Evolutionary conservation across 2,888 invertebrate genomes (phyloP), one percentile per base, ranked within the genome.

Genomic region (Epinotia demarniana): DNA sequence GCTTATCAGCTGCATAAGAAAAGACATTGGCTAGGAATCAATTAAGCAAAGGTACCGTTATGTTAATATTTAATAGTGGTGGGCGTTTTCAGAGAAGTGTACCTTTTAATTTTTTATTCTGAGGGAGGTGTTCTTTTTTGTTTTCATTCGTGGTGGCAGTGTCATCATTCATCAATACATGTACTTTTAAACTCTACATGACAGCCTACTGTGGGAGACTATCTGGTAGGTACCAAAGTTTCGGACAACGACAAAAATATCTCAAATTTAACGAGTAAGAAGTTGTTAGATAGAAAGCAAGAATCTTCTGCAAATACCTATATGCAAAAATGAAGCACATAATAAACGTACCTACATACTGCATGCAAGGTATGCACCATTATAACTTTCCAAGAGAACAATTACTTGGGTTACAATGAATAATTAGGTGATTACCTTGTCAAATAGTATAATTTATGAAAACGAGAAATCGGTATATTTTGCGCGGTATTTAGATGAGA

Each of bases 1-100:
- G 71, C 75, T 66, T 67, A 75, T 71, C 60, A 60, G 60, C 72
- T 72, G 75, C 75, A 67, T 75, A 75, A 58, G 61, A 67, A 64
- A 75, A 67, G 66, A 67, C 67, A 67, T 67, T 55, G 67, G 72
- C 61, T n/a, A 33, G 27, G 39, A 53, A 71, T 75, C 75, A 67
- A 75, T 72, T 72, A 57, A 53, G 71, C 46, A 62, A 64, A 67
- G 57, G 16, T 13, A 18, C 67, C 72, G 57, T 72, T 72, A 61
- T 53, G n/a, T 71, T 27, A 66, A 62, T 57, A 67, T 61, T 61
- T 23, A 55, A 72, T 67, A 67, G 6, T 5, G 53, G n/a, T 5
- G n/a, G 6, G n/a, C 53, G 53, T 8, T 53, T 53, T 53, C n/a
- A 53, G 53, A 16, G 8, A 53, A 53, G 0, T 49, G n/a, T 8